These are phyloP conservation scores for Enteromius unitaeniatus DNA, from an alignment of 2,797 vertebrate genomes.

Conservation along the genomic window DNA sequence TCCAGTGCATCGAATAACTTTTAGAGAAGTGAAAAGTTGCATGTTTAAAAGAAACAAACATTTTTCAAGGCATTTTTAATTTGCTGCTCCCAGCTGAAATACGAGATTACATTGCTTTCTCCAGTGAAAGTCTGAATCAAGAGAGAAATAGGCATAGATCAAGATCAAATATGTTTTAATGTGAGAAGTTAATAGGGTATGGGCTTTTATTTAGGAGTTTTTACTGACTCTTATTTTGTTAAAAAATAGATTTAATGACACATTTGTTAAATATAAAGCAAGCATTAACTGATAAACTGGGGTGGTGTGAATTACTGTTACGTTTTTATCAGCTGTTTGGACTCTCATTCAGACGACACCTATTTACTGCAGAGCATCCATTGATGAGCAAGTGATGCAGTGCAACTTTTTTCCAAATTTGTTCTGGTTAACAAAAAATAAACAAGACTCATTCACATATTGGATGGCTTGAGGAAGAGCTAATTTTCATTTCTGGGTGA, in stretches of 20 bases:
- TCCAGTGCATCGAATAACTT: background rate
- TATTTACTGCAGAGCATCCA: background rate
- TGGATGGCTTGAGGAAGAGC: background rate
- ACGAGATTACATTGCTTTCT: background rate
- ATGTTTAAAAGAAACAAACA: background rate
- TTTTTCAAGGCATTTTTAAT: background rate
- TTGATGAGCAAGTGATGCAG: background rate
- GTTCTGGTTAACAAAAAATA: background rate
- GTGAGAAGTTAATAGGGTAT: background rate
- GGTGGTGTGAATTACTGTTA: background rate
- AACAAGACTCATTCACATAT: background rate
- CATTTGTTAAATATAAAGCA: background rate
- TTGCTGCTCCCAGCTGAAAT: background rate
- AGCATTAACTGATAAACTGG: background rate
- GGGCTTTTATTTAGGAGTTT: background rate
- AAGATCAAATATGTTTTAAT: background rate
- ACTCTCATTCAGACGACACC: background rate
- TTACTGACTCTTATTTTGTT: background rate
- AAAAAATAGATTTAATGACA: background rate
- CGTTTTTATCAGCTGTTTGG: background rate
- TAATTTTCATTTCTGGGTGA: background rate
- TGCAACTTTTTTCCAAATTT: background rate
- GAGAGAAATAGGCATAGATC: background rate
- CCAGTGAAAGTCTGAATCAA: background rate
- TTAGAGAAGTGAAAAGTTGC: background rate